Evolutionary conservation across 2,888 invertebrate species (phyloP), one percentile per base, ranked within the genome.

Genomic region (Tromatobia lineatoria): DNA sequence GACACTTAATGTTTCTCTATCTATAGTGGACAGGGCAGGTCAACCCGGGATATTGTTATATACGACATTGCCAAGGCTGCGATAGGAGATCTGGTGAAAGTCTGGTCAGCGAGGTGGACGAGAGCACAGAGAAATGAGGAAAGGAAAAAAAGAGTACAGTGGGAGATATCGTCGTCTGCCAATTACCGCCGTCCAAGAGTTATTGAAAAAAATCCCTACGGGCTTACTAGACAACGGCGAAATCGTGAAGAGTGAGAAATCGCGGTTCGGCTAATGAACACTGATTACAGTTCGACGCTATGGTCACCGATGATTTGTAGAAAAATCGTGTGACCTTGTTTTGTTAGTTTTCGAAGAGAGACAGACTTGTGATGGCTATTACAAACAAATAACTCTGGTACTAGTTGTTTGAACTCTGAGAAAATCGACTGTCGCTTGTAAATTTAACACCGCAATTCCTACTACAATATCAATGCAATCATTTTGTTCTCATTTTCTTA

Each of bases 1-100:
- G 89, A 90, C 91, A 92, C 91, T 93, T 92, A 92, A 93, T 93
- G 92, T 92, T 92, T 91, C 91, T 92, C 92, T 92, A 92, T 93
- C 92, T 93, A 93, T 91, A 91, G 90, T 87, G 90, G 90, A 89
- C 91, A 90, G 91, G 86, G 88, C 89, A 88, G 88, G 89, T 89
- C 89, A 89, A 86, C 86, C 83, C 75, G 88, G 90, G 90, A 92
- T 93, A 93, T 93, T 93, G 93, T 93, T 93, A 93, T 93, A 93
- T 93, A 93, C 90, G 93, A 91, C 89, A 91, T 92, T 91, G 91
- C 89, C 90, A 88, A 87, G 89, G 88, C 90, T 85, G 86, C 88
- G 74, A 78, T 64, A 70, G 78, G 66, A 75, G 75, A 75, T 80
- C 71, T 73, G 82, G 78, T 29, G 45, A 67, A 38, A 57, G 61